phyloP scores from a whole-genome alignment of 2,797 vertebrate genomes.

The Rousettus madagascariensis region DNA sequence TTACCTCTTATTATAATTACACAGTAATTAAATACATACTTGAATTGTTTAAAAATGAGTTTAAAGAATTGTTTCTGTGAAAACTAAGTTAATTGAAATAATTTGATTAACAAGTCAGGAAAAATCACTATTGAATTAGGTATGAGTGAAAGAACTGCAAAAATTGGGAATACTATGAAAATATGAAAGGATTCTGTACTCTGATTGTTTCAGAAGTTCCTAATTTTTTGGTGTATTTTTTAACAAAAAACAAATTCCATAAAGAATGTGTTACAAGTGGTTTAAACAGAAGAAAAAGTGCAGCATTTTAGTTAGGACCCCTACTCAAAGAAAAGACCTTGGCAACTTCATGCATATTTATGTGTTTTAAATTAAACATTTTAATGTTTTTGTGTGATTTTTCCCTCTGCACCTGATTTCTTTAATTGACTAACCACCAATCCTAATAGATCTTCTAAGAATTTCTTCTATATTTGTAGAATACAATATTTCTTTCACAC shows the following conservation, averaged over 20 bases:
- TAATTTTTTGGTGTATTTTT: neutral
- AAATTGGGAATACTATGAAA: neutral
- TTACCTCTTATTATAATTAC: neutral
- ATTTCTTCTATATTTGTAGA: neutral
- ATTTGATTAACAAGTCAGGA: neutral
- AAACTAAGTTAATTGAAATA: neutral
- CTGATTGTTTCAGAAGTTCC: neutral
- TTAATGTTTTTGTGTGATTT: conserved; percentile 14
- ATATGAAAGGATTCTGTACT: neutral
- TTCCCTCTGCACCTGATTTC: neutral
- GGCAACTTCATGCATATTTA: neutral
- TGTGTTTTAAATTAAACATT: neutral
- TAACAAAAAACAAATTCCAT: neutral
- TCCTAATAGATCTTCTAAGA: neutral
- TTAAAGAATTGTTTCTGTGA: neutral
- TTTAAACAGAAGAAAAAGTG: neutral
- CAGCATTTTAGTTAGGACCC: neutral
- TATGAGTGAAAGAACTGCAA: neutral
- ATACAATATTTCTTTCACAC: neutral
- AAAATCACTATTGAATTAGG: neutral
- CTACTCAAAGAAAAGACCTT: neutral
- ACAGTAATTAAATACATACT: neutral
- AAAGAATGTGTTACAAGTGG: neutral
- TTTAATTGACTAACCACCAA: neutral
- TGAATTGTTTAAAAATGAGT: neutral